phyloP scores from a whole-genome alignment of 23 tunicate genomes.

The Oikopleura vanhoeffeni region DNA sequence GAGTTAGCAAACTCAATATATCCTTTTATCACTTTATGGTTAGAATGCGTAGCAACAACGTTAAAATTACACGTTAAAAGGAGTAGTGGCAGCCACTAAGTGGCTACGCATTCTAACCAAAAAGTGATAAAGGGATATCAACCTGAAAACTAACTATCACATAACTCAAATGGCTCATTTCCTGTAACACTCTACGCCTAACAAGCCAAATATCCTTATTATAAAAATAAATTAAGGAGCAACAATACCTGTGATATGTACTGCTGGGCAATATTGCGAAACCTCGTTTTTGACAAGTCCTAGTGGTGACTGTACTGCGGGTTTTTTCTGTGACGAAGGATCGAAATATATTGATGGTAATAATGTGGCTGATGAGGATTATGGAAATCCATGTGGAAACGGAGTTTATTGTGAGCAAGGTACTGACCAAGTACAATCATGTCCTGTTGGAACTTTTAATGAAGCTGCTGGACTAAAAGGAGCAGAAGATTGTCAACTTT shows the following conservation, averaged over 20 bases:
- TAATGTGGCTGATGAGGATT: not conserved
- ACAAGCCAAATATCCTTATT: too few relatives aligned
- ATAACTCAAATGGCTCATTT: too few relatives aligned
- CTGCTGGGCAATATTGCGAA: not conserved
- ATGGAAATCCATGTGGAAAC: not conserved
- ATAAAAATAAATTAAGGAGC: not conserved
- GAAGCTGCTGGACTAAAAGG: slow-evolving; percentile 7
- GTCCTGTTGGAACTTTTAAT: slow-evolving; percentile 20
- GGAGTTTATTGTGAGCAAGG: not conserved
- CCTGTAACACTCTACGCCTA: too few relatives aligned
- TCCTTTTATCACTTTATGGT: too few relatives aligned
- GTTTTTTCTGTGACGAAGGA: slow-evolving; percentile 63
- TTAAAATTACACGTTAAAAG: too few relatives aligned
- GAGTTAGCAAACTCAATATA: too few relatives aligned
- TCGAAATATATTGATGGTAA: slow-evolving; percentile 20
- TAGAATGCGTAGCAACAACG: too few relatives aligned
- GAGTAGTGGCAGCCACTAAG: too few relatives aligned
- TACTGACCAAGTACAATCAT: not conserved
- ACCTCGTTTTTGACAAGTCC: not conserved
- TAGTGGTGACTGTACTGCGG: slow-evolving; percentile 31
- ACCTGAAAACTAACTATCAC: too few relatives aligned
- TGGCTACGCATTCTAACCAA: too few relatives aligned
- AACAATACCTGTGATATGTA: not conserved
- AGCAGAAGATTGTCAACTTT: slow-evolving; percentile 21
- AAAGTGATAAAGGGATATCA: too few relatives aligned